Evolutionary conservation across 2,113 vertebrate genomes (phyloP).

Genomic region (Aptenodytes patagonicus): DNA sequence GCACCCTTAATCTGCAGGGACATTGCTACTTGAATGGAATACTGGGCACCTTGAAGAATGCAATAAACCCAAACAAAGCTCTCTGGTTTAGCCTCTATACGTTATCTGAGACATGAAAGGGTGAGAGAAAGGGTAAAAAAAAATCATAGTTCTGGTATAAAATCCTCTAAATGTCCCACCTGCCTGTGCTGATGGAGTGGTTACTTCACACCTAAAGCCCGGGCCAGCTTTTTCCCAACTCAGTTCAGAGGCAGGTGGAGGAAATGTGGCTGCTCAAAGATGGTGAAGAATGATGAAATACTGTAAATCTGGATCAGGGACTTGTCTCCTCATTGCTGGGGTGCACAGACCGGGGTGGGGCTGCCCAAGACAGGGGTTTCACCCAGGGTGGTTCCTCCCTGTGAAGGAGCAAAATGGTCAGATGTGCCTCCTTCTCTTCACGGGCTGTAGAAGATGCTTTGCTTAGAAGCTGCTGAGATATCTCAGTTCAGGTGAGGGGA

Average conservation of each 20-base stretch:
- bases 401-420: not conserved
- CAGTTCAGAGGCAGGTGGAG: not conserved
- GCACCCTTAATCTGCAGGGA: not conserved
- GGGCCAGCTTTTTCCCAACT: not conserved
- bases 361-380: not conserved
- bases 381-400: not conserved
- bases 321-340: not conserved
- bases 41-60: not conserved
- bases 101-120: not conserved
- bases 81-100: not conserved
- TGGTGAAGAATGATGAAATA: not conserved
- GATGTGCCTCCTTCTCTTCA: not conserved
- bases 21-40: not conserved
- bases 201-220: not conserved
- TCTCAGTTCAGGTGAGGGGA: not conserved
- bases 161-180: not conserved
- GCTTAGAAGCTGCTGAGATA: not conserved
- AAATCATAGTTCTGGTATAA: not conserved
- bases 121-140: not conserved
- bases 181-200: not conserved
- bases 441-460: not conserved
- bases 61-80: not conserved
- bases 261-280: not conserved
- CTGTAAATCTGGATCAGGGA: not conserved
- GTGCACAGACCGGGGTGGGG: fast-evolving